A percentile compares a stretch with the other conserved stretches of the same genome.
Evolutionary conservation across 2,888 invertebrate species (phyloP).

Genomic region (Lepidonotus clava): DNA sequence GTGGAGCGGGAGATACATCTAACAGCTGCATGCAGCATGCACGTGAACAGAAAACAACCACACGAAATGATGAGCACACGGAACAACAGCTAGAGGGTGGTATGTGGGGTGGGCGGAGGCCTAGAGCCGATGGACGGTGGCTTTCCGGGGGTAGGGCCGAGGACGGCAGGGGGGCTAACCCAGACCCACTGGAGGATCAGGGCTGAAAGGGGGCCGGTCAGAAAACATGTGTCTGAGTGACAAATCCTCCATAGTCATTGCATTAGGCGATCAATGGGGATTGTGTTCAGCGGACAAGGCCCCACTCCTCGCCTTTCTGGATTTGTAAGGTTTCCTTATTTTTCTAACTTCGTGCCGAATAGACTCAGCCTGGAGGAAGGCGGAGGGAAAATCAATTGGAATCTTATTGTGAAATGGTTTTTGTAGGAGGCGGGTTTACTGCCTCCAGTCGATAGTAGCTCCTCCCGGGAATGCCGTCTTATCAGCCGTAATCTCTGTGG

Average conservation of each 20-base stretch:
- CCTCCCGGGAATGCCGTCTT: not conserved
- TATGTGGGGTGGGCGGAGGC: no score
- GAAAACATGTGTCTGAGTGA: not conserved
- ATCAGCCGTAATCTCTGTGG: not conserved
- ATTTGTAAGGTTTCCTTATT: not conserved
- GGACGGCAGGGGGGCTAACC: no score
- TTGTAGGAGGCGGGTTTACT: not conserved
- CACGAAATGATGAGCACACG: not conserved
- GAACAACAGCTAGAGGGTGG: conserved; percentile 1
- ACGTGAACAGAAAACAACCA: not conserved
- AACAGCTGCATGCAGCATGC: conserved; percentile 42
- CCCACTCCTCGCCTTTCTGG: not conserved
- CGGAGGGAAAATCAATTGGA: conserved; percentile 2
- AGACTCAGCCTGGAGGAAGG: not conserved
- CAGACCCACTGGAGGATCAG: no score
- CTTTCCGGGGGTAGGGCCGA: no score
- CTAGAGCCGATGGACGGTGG: no score
- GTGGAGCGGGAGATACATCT: conserved; percentile 7
- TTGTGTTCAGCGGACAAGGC: not conserved
- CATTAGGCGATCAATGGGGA: not conserved
- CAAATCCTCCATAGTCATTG: not conserved
- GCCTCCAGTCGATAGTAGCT: not conserved
- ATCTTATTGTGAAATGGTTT: not conserved
- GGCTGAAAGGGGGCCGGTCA: not conserved
- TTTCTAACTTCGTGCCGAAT: not conserved